A percentile compares a stretch with the other conserved stretches of the same genome.
Conservation (phyloP, 2,797 vertebrate genomes). For the Cottoperca gobio region DNA sequence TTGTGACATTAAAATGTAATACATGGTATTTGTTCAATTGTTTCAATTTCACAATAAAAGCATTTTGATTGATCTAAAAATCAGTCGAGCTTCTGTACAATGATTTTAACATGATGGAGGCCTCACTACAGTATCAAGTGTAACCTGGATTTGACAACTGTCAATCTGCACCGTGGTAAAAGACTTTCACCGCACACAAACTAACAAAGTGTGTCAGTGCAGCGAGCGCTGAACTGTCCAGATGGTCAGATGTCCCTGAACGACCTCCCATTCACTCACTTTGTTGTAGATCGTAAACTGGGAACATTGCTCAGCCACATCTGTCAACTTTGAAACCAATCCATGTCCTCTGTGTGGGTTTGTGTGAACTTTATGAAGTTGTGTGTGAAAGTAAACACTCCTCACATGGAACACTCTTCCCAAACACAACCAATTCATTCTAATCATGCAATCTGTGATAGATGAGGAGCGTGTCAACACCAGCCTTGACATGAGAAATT, state of each 20-base stretch:
- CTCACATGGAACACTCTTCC: conserved; percentile 3
- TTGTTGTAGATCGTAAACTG: conserved; percentile 50
- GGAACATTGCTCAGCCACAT: conserved; percentile 47
- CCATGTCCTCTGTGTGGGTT: conserved; percentile 2
- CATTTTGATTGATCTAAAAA: neutral
- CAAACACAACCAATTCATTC: conserved; percentile 31
- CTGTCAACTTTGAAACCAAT: conserved; percentile 42
- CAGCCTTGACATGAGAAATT: conserved; percentile 54
- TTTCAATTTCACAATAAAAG: neutral
- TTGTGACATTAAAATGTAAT: neutral
- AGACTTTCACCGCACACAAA: neutral
- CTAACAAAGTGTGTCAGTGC: neutral
- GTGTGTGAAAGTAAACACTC: conserved; percentile 54
- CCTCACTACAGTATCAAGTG: neutral
- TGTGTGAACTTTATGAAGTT: conserved; percentile 25
- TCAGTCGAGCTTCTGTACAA: neutral
- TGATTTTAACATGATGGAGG: neutral
- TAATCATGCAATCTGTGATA: conserved; percentile 37
- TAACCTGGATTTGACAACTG: neutral
- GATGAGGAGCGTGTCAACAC: conserved; percentile 71
- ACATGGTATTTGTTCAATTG: neutral
- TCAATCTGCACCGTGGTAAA: neutral
- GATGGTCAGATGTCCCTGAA: conserved; percentile 46
- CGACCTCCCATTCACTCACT: conserved; percentile 31
- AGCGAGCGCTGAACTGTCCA: conserved; percentile 31